phyloP scores from a whole-genome alignment of 2,113 vertebrate genomes.

The Xiphophorus hellerii region DNA sequence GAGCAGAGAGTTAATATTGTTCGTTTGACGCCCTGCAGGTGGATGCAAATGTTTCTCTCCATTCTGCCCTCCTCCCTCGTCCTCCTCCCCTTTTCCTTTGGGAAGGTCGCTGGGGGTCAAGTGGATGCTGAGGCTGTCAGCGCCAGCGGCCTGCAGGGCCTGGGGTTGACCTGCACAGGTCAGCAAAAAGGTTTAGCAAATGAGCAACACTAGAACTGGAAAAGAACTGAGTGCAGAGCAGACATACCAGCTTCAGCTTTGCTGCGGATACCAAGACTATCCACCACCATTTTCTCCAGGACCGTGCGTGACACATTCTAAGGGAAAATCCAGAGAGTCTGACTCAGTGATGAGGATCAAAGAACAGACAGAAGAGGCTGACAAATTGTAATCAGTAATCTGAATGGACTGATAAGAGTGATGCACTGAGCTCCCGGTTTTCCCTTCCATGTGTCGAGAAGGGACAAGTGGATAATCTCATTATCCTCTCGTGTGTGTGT shows the following conservation, averaged over 20 bases:
- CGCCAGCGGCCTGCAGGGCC: conserved; percentile 66
- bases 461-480: too few relatives aligned
- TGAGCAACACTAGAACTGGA: not conserved
- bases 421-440: not conserved
- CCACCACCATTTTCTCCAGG: conserved; percentile 74
- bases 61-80: not conserved
- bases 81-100: conserved; percentile 17
- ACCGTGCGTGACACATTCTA: conserved; percentile 68
- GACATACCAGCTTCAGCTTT: conserved; percentile 57
- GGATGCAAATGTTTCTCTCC: conserved; percentile 26
- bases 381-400: not conserved
- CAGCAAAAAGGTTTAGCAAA: not conserved
- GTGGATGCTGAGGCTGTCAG: conserved; percentile 64
- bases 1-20: conserved; percentile 64
- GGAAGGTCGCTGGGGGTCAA: conserved; percentile 60
- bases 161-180: conserved; percentile 47
- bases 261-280: conserved; percentile 67
- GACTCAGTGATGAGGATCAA: not conserved
- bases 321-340: not conserved
- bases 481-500: too few relatives aligned
- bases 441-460: too few relatives aligned
- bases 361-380: not conserved
- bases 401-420: not conserved
- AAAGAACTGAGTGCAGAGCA: not conserved
- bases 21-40: conserved; percentile 32